Conservation (phyloP, 92 coral and sea anemone genomes). For the Porites lobata region DNA sequence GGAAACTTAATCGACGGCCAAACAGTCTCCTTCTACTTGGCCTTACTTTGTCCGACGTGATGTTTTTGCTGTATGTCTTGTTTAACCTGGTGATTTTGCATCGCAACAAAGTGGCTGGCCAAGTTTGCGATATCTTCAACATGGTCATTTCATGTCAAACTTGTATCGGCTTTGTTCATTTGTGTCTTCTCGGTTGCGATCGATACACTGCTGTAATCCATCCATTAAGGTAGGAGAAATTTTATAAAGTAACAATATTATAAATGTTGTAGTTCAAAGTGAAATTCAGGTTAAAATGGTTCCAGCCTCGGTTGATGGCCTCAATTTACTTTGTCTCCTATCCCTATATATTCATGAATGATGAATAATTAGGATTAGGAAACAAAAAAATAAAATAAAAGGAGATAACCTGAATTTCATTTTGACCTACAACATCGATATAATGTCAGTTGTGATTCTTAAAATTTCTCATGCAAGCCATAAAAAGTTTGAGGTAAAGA, state of each 20-base stretch:
- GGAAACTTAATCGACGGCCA: not conserved
- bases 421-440: no score
- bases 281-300: constrained; percentile 23
- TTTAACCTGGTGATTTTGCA: not conserved
- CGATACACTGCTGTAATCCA: constrained; percentile 79
- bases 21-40: not conserved
- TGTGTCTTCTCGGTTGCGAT: constrained; percentile 82
- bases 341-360: no score
- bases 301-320: not conserved
- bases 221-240: constrained; percentile 71
- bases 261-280: constrained; percentile 50
- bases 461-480: no score
- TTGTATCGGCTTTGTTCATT: constrained; percentile 28
- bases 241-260: constrained; percentile 48
- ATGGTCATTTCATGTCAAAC: no score
- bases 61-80: not conserved
- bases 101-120: no score
- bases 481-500: no score
- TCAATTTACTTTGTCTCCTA: no score
- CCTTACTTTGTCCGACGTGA: not conserved
- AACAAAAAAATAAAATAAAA: no score
- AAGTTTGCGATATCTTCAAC: no score
- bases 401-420: no score
- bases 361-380: no score
- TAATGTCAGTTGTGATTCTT: no score